These are phyloP conservation scores for Agapornis canus DNA, from an alignment of 2,797 vertebrate genomes.

Conservation along the genomic window DNA sequence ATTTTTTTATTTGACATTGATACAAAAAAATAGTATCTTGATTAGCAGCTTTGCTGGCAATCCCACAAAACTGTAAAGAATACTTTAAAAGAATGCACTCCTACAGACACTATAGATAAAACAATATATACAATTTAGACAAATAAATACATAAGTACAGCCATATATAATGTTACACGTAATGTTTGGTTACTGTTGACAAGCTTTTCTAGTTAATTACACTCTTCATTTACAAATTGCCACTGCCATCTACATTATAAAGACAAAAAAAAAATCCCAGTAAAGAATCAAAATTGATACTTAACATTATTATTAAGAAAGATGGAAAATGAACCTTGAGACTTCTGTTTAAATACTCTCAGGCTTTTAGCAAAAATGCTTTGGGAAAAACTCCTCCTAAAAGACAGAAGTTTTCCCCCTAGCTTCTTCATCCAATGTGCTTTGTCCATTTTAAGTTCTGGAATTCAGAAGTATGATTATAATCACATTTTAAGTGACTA, in stretches of 20 bases:
- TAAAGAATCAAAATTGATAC: constrained; percentile 50
- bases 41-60: constrained; percentile 81
- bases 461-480: constrained; percentile 51
- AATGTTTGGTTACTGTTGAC: constrained; percentile 73
- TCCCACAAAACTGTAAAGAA: constrained; percentile 78
- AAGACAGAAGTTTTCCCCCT: constrained; percentile 19
- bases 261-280: constrained; percentile 1
- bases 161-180: constrained; percentile 76
- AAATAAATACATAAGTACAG: constrained; percentile 84
- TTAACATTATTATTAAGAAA: constrained; percentile 64
- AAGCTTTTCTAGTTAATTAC: constrained; percentile 75
- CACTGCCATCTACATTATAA: constrained; percentile 53
- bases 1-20: constrained; percentile 75
- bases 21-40: constrained; percentile 83
- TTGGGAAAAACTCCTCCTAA: constrained; percentile 61
- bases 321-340: constrained; percentile 64
- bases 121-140: constrained; percentile 82
- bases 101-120: constrained; percentile 79
- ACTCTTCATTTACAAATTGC: constrained; percentile 76
- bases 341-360: constrained; percentile 43
- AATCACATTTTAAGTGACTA: constrained; percentile 33
- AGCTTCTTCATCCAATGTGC: constrained; percentile 24
- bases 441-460: constrained; percentile 45
- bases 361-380: constrained; percentile 41
- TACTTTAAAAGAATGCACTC: constrained; percentile 80